These are phyloP conservation scores for Sebastes alutus DNA, from an alignment of 2,797 vertebrate species.

Conservation along the genomic window DNA sequence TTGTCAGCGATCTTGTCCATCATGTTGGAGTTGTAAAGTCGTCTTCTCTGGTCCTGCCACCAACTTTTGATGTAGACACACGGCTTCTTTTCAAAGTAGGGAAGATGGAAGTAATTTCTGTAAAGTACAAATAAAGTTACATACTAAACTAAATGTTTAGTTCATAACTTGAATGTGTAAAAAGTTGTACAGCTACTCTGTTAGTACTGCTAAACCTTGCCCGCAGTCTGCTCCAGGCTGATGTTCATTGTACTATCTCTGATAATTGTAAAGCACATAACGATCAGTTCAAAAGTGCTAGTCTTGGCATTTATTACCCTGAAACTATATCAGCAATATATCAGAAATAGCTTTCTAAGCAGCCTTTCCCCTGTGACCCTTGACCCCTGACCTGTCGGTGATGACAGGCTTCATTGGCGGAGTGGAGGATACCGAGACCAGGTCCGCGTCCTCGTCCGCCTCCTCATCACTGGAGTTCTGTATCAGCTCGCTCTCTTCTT, in stretches of 20 bases:
- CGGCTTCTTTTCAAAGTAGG: slow-evolving; percentile 95
- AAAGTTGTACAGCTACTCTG: background rate
- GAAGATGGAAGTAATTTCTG: slow-evolving; percentile 97
- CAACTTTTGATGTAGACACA: slow-evolving; percentile 97
- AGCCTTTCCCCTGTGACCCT: background rate
- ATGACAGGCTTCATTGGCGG: slow-evolving; percentile 91
- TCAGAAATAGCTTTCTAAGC: background rate
- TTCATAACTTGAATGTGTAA: background rate
- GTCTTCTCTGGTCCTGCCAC: slow-evolving; percentile 96
- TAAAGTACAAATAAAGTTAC: background rate
- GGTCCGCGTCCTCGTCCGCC: slow-evolving; percentile 81
- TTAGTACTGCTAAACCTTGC: background rate
- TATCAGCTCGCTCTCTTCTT: slow-evolving; percentile 91
- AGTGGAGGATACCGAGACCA: slow-evolving; percentile 89
- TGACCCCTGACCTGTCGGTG: slow-evolving; percentile 90
- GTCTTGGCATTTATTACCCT: background rate
- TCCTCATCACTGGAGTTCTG: slow-evolving; percentile 94
- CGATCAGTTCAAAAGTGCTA: background rate
- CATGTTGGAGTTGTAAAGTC: slow-evolving; percentile 95
- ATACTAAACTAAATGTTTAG: background rate
- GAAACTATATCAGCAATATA: background rate
- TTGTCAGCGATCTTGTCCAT: slow-evolving; percentile 97
- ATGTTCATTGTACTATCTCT: too few species aligned
- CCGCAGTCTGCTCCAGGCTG: background rate
- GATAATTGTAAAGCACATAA: background rate